phyloP scores from a whole-genome alignment of 2,113 vertebrate genomes.

The Phycodurus eques region DNA sequence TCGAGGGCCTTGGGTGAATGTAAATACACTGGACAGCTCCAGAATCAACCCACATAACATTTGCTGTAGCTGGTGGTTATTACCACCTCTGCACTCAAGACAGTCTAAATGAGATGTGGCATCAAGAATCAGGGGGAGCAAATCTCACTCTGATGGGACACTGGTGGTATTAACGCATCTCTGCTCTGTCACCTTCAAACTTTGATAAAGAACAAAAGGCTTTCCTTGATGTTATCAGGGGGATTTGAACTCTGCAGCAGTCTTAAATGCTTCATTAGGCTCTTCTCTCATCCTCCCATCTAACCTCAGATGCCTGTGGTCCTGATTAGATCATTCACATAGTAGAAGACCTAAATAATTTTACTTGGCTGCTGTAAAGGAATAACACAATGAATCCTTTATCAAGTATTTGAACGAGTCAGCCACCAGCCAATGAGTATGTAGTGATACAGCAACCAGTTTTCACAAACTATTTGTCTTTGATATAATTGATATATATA shows the following conservation, averaged over 20 bases:
- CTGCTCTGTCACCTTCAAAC: slow-evolving; percentile 8
- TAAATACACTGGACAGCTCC: slow-evolving; percentile 29
- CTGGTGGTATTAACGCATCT: slow-evolving; percentile 27
- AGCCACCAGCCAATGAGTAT: no score
- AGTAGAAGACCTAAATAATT: not conserved
- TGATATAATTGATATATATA: no score
- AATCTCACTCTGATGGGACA: slow-evolving; percentile 26
- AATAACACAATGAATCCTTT: not conserved
- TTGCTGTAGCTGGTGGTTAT: slow-evolving; percentile 20
- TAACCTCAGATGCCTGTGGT: slow-evolving; percentile 6
- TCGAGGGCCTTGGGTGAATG: slow-evolving; percentile 9
- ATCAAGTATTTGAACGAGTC: not conserved
- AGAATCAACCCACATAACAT: slow-evolving; percentile 30
- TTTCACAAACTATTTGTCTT: no score
- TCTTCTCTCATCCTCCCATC: slow-evolving; percentile 7
- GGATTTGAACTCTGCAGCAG: slow-evolving; percentile 3
- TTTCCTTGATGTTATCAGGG: slow-evolving; percentile 14
- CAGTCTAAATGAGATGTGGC: slow-evolving; percentile 51
- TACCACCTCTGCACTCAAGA: slow-evolving; percentile 35
- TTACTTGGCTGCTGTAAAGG: not conserved
- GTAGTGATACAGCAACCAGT: no score
- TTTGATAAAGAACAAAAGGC: slow-evolving; percentile 15
- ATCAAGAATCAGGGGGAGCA: slow-evolving; percentile 33
- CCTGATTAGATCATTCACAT: slow-evolving; percentile 12
- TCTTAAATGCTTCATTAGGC: not conserved